A percentile compares a stretch with the other conserved stretches of the same genome.
phyloP scores from a whole-genome alignment of 2,113 vertebrate species.

The Toxotes chatareus region DNA sequence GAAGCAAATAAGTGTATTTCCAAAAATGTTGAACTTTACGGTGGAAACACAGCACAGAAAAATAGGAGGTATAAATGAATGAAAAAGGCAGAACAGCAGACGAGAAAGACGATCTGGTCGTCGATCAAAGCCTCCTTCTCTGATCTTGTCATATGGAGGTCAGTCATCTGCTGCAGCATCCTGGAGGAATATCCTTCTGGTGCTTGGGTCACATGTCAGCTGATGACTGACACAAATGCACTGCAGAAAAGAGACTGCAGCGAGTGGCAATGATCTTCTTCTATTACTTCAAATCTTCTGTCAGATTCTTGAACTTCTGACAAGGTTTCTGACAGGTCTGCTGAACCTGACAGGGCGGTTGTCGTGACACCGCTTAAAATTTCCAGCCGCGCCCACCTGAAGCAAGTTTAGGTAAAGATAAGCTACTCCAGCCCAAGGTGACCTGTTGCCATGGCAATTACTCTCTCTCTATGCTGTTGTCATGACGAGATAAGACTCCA shows the following conservation, averaged over 20 bases:
- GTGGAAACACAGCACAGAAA: background rate
- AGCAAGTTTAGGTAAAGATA: conserved; percentile 26
- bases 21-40: background rate
- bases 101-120: conserved; percentile 19
- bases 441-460: conserved; percentile 76
- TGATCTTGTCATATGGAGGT: conserved; percentile 63
- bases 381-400: conserved; percentile 31
- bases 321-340: conserved; percentile 22
- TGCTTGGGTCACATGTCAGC: conserved; percentile 44
- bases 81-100: conserved; percentile 2
- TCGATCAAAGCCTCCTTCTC: conserved; percentile 40
- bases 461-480: conserved; percentile 58
- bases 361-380: conserved; percentile 3
- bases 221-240: conserved; percentile 52
- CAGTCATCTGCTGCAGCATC: conserved; percentile 50
- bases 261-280: background rate
- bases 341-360: background rate
- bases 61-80: background rate
- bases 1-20: background rate
- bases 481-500: conserved; percentile 73
- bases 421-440: conserved; percentile 68
- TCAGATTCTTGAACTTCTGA: conserved; percentile 14
- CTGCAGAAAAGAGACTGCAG: conserved; percentile 1
- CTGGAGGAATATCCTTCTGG: conserved; percentile 58
- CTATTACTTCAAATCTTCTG: background rate